Percentiles rank a stretch among this genome's conserved stretches.
These are phyloP conservation scores for Bos indicus DNA, from an alignment of 2,113 vertebrate species.

Conservation along the genomic window DNA sequence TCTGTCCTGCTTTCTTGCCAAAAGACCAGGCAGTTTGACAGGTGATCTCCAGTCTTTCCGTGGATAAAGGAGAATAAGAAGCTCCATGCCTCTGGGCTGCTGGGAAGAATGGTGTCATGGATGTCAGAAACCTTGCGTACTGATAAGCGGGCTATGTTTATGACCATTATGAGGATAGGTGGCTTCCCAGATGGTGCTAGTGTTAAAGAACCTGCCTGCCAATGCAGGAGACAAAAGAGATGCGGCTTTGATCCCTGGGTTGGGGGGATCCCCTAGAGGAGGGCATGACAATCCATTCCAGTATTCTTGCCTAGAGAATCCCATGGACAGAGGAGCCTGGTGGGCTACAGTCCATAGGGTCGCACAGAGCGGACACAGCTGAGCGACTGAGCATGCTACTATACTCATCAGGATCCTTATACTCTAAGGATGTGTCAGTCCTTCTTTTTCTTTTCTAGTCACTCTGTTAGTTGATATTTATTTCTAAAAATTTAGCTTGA, in stretches of 20 bases:
- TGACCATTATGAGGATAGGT: background rate
- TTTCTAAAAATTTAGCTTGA: background rate
- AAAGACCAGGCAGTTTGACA: background rate
- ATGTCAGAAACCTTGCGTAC: fast-evolving
- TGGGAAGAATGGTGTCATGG: background rate
- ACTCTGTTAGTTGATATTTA: background rate
- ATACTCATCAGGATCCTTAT: background rate
- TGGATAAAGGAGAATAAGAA: background rate
- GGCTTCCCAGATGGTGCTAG: background rate
- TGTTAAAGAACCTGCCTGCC: background rate
- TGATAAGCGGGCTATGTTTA: background rate
- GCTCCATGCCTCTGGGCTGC: fast-evolving
- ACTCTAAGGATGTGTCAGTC: too few species aligned
- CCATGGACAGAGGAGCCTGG: background rate
- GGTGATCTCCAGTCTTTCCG: background rate
- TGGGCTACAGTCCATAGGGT: background rate
- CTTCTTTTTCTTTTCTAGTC: background rate
- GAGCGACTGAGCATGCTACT: background rate
- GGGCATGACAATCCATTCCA: background rate
- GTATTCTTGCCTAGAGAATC: background rate
- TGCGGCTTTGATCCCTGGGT: background rate
- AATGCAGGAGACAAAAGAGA: background rate
- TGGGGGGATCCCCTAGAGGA: background rate
- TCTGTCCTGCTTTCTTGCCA: background rate
- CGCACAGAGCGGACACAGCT: background rate